phyloP scores from a whole-genome alignment of 1,140 invertebrate species.

The Achroia grisella region DNA sequence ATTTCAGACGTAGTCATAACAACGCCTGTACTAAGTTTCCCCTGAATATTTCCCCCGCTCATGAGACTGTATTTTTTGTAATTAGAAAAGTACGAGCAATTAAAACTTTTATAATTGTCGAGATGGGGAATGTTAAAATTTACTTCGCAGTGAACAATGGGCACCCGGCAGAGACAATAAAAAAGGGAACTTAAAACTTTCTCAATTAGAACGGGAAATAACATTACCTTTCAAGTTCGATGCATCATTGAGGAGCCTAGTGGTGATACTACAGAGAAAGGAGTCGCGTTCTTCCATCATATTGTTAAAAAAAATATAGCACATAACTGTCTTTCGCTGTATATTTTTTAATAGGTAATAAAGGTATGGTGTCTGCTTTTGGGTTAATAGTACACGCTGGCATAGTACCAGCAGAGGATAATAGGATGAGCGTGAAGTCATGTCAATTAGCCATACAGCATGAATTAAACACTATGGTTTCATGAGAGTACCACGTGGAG shows the following conservation, averaged over 20 bases:
- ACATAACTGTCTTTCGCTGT: too few relatives aligned
- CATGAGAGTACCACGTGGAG: too few relatives aligned
- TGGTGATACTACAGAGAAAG: too few relatives aligned
- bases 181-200: slow-evolving; percentile 59
- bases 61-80: slow-evolving; percentile 62
- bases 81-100: slow-evolving; percentile 68
- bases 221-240: slow-evolving; percentile 34
- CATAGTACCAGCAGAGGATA: too few relatives aligned
- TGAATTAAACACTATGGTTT: too few relatives aligned
- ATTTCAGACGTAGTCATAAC: neutral
- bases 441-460: too few relatives aligned
- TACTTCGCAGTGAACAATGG: slow-evolving; percentile 59
- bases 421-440: too few relatives aligned
- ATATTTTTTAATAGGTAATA: too few relatives aligned
- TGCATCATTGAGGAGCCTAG: slow-evolving; percentile 3
- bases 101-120: slow-evolving; percentile 71
- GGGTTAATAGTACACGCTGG: too few relatives aligned
- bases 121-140: slow-evolving; percentile 58
- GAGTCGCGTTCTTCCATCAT: too few relatives aligned
- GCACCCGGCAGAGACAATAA: slow-evolving; percentile 47
- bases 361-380: too few relatives aligned
- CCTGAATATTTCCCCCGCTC: slow-evolving; percentile 43
- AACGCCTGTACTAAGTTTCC: slow-evolving; percentile 4
- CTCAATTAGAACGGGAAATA: slow-evolving; percentile 50
- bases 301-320: too few relatives aligned